Base-by-base conservation (phyloP, 2,797 vertebrate species). In the Scomberomorus guttatus region DNA sequence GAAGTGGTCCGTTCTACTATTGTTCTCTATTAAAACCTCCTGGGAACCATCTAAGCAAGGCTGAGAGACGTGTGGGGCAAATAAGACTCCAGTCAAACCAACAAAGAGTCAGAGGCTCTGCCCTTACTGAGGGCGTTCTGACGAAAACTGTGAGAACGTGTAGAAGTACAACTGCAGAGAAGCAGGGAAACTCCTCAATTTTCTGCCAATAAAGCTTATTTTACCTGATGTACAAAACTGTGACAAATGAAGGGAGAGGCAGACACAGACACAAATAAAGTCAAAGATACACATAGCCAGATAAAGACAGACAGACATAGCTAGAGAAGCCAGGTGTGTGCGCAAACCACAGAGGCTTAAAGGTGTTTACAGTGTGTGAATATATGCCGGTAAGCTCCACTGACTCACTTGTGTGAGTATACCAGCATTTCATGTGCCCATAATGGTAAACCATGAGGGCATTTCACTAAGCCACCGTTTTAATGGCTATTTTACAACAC, bases 11-110 rank as follows among this genome's bases (percentile, higher is more conserved):
- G 9, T 79, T 88, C 44, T 81, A 72, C 86, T 84, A 84, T 91
- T 93, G 89, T 93, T 92, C 85, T 89, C 75, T 57, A 90, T 91
- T 87, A 90, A 91, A 92, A 91, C 81, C 89, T 93, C 88, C 85
- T 87, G 87, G 88, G 82, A 81, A 81, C 81, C 71, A 85, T 90
- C 72, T 72, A 52, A 83, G 86, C 72, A 80, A 80, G 73, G 77
- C 67, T 72, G 62, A 77, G 29, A 66, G 73, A 90, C 57, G 57
- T 70, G 63, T 46, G 4, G 72, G 74, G 79, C 81, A 72, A 86
- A 84, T 86, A 90, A 90, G 88, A 80, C 50, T 70, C 1, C n/a
- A 73, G 72, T 87, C 61, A 79, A 84, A 77, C 79, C 67, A 69
- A 73, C 69, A 74, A 72, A 81, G 42, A 84, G 29, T 69, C 77